phyloP scores from a whole-genome alignment of 2,888 invertebrate species.

The Lissonota sp. region DNA sequence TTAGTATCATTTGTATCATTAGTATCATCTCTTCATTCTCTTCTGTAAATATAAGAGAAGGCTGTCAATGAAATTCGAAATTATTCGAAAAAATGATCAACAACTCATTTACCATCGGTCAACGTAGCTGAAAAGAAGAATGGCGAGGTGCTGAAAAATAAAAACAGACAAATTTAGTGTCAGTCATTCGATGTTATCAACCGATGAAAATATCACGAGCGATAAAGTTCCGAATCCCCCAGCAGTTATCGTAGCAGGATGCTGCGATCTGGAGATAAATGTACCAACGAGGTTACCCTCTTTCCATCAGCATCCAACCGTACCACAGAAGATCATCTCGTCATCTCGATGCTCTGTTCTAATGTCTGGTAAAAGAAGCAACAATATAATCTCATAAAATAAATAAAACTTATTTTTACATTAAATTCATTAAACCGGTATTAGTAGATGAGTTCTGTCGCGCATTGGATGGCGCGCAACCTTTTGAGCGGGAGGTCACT shows the following conservation, averaged over 20 bases:
- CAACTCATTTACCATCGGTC: neutral
- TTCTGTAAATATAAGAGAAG: constrained; percentile 2
- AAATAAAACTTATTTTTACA: too few relatives aligned
- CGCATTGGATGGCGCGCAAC: too few relatives aligned
- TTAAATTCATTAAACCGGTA: too few relatives aligned
- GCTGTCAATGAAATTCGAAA: constrained; percentile 8
- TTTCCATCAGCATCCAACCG: constrained; percentile 1
- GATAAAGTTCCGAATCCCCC: constrained; percentile 40
- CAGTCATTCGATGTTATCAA: constrained; percentile 7
- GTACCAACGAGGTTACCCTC: constrained; percentile 10
- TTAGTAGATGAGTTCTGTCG: too few relatives aligned
- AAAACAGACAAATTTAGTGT: neutral
- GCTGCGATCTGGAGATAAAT: constrained; percentile 40
- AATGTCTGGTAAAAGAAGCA: too few relatives aligned
- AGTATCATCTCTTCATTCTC: constrained; percentile 1
- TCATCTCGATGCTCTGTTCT: constrained; percentile 34
- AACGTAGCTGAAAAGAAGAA: neutral
- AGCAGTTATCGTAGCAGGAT: constrained; percentile 29
- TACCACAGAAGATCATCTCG: constrained; percentile 38
- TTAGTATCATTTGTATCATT: constrained; percentile 7
- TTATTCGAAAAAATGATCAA: constrained; percentile 3
- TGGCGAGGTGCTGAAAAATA: neutral
- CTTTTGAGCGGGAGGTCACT: too few relatives aligned
- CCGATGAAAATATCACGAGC: constrained; percentile 50
- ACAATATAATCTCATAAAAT: too few relatives aligned